Evolutionary conservation across 2,113 vertebrate genomes (phyloP).

Genomic region (Sclerurus mexicanus): DNA sequence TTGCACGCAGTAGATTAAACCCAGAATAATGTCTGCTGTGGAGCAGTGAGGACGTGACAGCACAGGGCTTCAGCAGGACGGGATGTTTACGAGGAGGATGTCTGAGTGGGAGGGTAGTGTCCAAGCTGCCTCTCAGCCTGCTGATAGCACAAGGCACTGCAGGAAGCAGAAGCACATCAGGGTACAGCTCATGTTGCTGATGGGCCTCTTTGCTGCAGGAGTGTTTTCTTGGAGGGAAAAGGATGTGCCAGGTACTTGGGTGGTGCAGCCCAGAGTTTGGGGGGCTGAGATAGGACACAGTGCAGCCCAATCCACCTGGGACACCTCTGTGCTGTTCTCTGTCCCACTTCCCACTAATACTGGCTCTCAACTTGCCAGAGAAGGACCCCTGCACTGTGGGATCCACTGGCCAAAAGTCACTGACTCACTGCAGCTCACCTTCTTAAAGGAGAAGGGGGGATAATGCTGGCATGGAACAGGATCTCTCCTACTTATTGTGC

Average conservation of each 20-base stretch:
- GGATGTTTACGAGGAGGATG: neutral
- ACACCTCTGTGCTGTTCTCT: neutral
- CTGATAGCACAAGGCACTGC: neutral
- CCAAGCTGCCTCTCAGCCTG: neutral
- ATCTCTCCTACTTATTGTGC: neutral
- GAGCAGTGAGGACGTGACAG: neutral
- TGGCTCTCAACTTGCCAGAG: neutral
- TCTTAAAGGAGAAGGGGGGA: neutral
- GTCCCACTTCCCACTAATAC: neutral
- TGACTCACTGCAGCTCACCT: neutral
- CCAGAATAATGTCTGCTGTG: neutral
- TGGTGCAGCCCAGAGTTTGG: neutral
- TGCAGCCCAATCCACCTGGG: neutral
- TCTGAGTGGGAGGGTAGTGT: neutral
- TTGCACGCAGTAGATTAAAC: neutral
- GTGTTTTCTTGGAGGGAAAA: neutral
- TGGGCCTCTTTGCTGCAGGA: neutral
- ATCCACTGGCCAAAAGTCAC: neutral
- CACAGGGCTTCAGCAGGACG: neutral
- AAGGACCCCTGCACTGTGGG: neutral
- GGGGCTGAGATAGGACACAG: neutral
- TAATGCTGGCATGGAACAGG: neutral
- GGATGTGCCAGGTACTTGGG: neutral
- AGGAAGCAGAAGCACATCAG: neutral
- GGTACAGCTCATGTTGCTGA: neutral